Conservation (phyloP, 2,888 invertebrate species). For the Blastobasis adustella region DNA sequence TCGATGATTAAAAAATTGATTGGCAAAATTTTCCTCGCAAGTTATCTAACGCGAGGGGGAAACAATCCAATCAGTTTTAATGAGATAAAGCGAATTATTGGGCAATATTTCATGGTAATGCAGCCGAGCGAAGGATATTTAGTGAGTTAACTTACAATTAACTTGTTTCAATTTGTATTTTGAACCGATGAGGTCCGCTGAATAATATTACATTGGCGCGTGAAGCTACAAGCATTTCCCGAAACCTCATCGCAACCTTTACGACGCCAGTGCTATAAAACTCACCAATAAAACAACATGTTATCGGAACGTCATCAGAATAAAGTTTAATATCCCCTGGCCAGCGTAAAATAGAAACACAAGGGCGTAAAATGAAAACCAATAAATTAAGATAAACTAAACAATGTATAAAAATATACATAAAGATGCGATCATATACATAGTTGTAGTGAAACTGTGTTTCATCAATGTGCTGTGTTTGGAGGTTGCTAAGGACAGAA, state of each 20-base stretch:
- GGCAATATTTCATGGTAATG: no score
- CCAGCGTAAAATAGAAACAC: background rate
- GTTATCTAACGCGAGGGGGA: no score
- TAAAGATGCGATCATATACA: background rate
- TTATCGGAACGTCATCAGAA: slow-evolving; percentile 12
- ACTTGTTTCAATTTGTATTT: no score
- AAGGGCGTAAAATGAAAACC: background rate
- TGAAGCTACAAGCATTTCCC: no score
- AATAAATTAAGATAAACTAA: background rate
- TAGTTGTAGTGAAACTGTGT: background rate
- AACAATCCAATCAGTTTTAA: no score
- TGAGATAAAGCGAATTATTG: no score
- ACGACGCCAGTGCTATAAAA: slow-evolving; percentile 25
- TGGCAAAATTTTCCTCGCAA: no score
- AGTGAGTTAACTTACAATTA: no score
- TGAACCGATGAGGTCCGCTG: no score
- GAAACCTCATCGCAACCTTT: slow-evolving; percentile 20
- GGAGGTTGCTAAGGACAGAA: background rate
- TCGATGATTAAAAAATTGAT: no score
- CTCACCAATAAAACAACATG: slow-evolving; percentile 20
- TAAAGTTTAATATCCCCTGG: background rate
- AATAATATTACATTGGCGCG: no score
- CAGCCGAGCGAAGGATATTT: no score
- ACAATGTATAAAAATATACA: background rate
- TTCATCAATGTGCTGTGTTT: background rate